A percentile compares a stretch with the other conserved stretches of the same genome.
phyloP scores from a whole-genome alignment of 1,140 invertebrate genomes.

The Stegodyphus dumicola region DNA sequence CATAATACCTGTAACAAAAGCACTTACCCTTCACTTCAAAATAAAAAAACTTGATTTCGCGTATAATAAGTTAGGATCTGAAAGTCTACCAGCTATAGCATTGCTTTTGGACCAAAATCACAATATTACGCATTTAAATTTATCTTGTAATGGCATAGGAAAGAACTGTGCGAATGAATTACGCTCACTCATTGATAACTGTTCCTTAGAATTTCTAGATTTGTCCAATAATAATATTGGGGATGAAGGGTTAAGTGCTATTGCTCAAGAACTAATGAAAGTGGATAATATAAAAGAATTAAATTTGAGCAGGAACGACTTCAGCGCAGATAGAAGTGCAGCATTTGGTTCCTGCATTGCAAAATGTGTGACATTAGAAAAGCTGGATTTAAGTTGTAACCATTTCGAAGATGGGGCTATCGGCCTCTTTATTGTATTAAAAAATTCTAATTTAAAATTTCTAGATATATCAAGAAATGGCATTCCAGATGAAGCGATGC shows the following conservation, averaged over 20 bases:
- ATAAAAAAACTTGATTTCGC: slow-evolving; percentile 21
- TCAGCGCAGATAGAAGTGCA: background rate
- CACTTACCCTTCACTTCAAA: background rate
- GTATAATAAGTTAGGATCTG: slow-evolving; percentile 24
- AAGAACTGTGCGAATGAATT: background rate
- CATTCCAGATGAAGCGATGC: slow-evolving; percentile 5
- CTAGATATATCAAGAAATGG: slow-evolving; percentile 32
- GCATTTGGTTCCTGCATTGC: slow-evolving; percentile 9
- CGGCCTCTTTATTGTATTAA: background rate
- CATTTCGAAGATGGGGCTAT: slow-evolving; percentile 14
- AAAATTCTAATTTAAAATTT: slow-evolving; percentile 18
- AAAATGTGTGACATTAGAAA: slow-evolving; percentile 22
- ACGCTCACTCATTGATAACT: background rate
- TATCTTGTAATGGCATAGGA: slow-evolving; percentile 6
- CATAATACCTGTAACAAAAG: slow-evolving; percentile 31
- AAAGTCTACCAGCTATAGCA: slow-evolving; percentile 24
- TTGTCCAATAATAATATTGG: slow-evolving; percentile 28
- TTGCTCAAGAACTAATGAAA: slow-evolving; percentile 4
- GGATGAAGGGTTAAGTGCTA: slow-evolving; percentile 19
- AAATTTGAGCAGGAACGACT: slow-evolving; percentile 27
- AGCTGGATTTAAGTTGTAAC: slow-evolving; percentile 37
- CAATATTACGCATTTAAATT: slow-evolving; percentile 13
- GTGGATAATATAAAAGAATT: slow-evolving; percentile 9
- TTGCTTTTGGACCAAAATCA: slow-evolving; percentile 24
- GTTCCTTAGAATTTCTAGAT: slow-evolving; percentile 21